These are phyloP conservation scores for Brachionichthys hirsutus DNA, from an alignment of 2,113 vertebrate genomes.

Conservation along the genomic window DNA sequence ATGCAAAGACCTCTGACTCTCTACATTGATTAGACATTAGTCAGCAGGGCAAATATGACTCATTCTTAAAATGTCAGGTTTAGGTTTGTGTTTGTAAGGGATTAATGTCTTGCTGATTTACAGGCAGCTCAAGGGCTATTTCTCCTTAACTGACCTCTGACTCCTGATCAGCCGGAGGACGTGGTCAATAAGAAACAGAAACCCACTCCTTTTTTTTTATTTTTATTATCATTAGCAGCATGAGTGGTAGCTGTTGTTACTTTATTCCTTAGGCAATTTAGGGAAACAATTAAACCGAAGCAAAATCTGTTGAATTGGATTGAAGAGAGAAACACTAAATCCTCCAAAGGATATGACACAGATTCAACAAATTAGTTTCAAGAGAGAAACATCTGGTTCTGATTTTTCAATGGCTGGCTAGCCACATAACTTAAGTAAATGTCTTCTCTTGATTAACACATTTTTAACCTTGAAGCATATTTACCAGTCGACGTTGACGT, in stretches of 20 bases:
- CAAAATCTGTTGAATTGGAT: no score
- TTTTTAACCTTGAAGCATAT: constrained; percentile 34
- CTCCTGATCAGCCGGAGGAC: background rate
- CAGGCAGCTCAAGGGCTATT: constrained; percentile 9
- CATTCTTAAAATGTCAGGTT: background rate
- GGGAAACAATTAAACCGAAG: no score
- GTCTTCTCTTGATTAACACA: constrained; percentile 16
- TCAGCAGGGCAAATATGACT: constrained; percentile 15
- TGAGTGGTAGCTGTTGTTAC: background rate
- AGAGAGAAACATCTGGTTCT: background rate
- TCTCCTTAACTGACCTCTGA: constrained; percentile 29
- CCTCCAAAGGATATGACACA: no score
- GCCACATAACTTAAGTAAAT: no score
- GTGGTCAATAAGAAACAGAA: constrained; percentile 1
- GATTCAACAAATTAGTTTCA: background rate
- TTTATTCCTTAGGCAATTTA: background rate
- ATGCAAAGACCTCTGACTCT: constrained; percentile 1
- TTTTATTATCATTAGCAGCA: background rate
- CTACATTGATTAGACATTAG: constrained; percentile 16
- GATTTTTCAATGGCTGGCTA: background rate
- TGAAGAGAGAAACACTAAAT: no score
- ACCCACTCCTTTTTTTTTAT: no score
- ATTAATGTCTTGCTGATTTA: constrained; percentile 29
- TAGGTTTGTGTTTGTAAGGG: constrained; percentile 15
- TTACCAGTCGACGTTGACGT: constrained; percentile 22